phyloP scores from a whole-genome alignment of 2,113 vertebrate species.

The Dendropsophus ebraccatus region DNA sequence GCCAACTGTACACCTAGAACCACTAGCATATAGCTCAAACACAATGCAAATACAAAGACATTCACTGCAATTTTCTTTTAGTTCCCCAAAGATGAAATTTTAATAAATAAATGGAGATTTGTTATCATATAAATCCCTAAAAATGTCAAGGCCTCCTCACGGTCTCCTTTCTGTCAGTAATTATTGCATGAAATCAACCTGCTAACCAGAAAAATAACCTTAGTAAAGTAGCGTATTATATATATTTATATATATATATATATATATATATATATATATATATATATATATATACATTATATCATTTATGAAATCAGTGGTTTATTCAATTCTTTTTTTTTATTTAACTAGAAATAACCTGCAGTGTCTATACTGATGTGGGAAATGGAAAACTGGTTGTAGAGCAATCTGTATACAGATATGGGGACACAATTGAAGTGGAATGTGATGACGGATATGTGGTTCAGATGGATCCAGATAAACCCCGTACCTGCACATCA shows the following conservation, averaged over 20 bases:
- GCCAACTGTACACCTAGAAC: no score
- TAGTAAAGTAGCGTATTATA: no score
- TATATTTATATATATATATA: no score
- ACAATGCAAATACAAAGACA: no score
- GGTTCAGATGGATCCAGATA: neutral
- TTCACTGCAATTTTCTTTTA: no score
- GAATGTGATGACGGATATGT: neutral
- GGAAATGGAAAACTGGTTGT: neutral
- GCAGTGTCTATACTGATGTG: neutral
- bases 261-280: no score
- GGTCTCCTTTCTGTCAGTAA: neutral
- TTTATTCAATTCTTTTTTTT: neutral
- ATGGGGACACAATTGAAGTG: neutral
- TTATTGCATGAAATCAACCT: no score
- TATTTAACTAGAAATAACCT: neutral
- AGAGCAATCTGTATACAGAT: neutral
- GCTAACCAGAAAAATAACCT: no score
- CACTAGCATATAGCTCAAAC: no score
- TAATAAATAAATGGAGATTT: neutral
- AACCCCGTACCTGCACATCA: neutral
- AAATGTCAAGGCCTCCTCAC: neutral
- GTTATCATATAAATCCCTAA: neutral
- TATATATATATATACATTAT: no score
- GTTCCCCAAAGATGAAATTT: no score
- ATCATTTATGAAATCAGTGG: neutral